A percentile compares a stretch with the other conserved stretches of the same genome.
Conservation (phyloP, 2,113 vertebrate genomes). For the Potamarius usumacintae region DNA sequence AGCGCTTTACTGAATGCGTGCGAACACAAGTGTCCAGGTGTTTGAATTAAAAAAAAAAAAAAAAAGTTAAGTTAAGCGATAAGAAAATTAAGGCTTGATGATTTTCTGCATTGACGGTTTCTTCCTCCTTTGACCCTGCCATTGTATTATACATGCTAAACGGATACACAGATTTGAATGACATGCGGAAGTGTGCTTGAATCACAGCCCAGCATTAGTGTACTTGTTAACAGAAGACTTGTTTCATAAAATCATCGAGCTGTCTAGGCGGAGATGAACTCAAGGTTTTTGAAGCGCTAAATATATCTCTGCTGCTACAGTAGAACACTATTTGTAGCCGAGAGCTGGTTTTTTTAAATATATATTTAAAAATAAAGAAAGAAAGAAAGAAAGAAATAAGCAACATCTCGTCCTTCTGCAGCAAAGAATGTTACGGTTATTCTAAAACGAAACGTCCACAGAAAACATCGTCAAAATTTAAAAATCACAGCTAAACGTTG, state of each 20-base stretch:
- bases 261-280: conserved; percentile 19
- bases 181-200: neutral
- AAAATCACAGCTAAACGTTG: neutral
- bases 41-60: conserved; percentile 12
- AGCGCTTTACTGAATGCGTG: neutral
- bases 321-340: neutral
- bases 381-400: no score
- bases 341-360: neutral
- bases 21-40: neutral
- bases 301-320: conserved; percentile 26
- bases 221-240: neutral
- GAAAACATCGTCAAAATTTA: neutral
- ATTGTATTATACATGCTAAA: neutral
- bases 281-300: conserved; percentile 23
- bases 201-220: neutral
- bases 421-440: neutral
- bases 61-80: neutral
- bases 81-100: neutral
- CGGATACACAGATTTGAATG: neutral
- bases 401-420: neutral
- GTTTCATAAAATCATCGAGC: conserved; percentile 17
- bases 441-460: neutral
- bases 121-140: neutral
- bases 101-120: neutral
- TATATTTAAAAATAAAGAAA: neutral